Conservation (phyloP, 2,888 invertebrate genomes). For the Folsomia candida region DNA sequence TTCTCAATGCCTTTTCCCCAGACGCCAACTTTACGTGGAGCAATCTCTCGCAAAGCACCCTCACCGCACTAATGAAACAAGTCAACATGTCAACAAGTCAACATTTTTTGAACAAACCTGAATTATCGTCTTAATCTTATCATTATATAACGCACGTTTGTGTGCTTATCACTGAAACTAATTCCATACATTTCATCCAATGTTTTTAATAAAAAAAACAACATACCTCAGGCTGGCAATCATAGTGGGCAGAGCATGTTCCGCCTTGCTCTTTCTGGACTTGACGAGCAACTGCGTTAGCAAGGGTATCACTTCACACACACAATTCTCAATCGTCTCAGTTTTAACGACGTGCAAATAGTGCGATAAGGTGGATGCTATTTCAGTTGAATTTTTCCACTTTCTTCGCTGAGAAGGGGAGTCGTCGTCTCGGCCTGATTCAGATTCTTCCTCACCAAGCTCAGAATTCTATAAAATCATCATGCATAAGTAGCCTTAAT, state of each 20-base stretch:
- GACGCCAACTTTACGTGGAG: slow-evolving; percentile 19
- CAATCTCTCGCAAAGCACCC: slow-evolving; percentile 30
- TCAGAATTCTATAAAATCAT: neutral
- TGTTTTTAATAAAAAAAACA: too few relatives aligned
- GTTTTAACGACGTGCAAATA: slow-evolving; percentile 25
- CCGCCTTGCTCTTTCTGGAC: slow-evolving; percentile 26
- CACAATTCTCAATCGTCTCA: slow-evolving; percentile 30
- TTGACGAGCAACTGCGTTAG: slow-evolving; percentile 19
- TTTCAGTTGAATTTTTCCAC: slow-evolving; percentile 24
- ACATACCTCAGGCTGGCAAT: neutral
- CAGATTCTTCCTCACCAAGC: neutral
- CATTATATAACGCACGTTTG: too few relatives aligned
- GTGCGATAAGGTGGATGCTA: slow-evolving; percentile 28
- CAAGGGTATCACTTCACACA: slow-evolving; percentile 28
- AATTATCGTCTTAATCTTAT: too few relatives aligned
- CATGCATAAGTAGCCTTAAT: too few relatives aligned
- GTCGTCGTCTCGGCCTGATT: neutral
- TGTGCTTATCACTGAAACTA: too few relatives aligned
- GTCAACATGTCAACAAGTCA: too few relatives aligned
- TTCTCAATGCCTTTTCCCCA: slow-evolving; percentile 26
- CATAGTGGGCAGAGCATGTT: slow-evolving; percentile 15
- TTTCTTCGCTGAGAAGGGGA: slow-evolving; percentile 13
- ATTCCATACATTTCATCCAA: too few relatives aligned
- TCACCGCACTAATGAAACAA: too few relatives aligned
- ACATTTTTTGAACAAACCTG: too few relatives aligned